Evolutionary conservation across 2,797 vertebrate species (phyloP).

Genomic region (Ctenopoma multispine): DNA sequence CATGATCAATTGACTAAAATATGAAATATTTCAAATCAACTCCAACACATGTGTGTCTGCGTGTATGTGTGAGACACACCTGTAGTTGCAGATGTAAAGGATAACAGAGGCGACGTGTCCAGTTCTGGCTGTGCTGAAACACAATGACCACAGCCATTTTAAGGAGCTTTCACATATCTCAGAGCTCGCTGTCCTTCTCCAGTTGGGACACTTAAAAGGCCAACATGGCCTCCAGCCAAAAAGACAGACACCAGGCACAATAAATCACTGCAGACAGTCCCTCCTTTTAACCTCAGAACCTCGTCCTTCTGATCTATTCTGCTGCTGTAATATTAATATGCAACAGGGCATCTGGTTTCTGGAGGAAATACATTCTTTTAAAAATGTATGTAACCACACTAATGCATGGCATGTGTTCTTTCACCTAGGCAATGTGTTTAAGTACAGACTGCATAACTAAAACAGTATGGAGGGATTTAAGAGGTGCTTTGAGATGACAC

Average conservation of each 20-base stretch:
- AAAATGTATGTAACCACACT: neutral
- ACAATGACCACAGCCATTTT: slow-evolving; percentile 55
- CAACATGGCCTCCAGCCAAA: slow-evolving; percentile 51
- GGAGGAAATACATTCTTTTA: neutral
- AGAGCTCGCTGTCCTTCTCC: slow-evolving; percentile 49
- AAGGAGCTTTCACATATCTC: slow-evolving; percentile 58
- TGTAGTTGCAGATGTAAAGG: slow-evolving; percentile 2
- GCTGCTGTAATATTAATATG: slow-evolving; percentile 5
- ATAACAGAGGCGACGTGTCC: slow-evolving; percentile 5
- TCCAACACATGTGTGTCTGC: neutral
- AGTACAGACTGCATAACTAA: no score
- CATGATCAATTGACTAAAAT: no score
- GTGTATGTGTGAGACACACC: slow-evolving; percentile 9
- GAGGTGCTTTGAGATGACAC: no score
- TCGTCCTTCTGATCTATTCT: slow-evolving; percentile 41
- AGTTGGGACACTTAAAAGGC: slow-evolving; percentile 74
- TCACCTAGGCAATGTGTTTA: no score
- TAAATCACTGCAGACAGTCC: slow-evolving; percentile 60
- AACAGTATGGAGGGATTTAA: no score
- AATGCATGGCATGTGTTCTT: no score
- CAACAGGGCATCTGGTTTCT: slow-evolving; percentile 14
- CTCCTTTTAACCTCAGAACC: slow-evolving; percentile 52
- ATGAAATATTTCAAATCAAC: no score
- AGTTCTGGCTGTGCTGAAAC: slow-evolving; percentile 24
- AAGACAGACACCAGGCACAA: slow-evolving; percentile 37